Evolutionary conservation across 2,888 invertebrate species (phyloP), one percentile per base, ranked within the genome.

Genomic region (Ethmia dodecea): DNA sequence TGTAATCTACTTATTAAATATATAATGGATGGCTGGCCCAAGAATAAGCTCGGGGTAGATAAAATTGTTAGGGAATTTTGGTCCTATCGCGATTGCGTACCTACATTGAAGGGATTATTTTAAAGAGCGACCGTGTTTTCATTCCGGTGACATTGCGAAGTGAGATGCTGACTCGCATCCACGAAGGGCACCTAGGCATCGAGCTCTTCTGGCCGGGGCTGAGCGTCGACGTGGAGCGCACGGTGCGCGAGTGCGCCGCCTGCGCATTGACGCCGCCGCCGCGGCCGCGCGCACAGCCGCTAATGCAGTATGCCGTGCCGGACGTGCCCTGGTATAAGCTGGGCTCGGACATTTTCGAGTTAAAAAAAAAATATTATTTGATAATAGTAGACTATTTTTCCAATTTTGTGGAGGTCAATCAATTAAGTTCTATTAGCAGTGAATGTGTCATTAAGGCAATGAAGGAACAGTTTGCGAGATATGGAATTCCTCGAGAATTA

Each of bases 101-200:
- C 3, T 40, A 27, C n/a, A 26, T 37, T 9, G 14, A 31, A 5
- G 31, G 10, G 5, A n/a, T 9, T 25, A n/a, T 25, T 25, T 25
- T 10, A 8, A 18, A 25, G 5, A 10, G 10, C 5, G 10, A 25
- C 5, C 5, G 5, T n/a, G 8, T 18, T 8, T n/a, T 25, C 10
- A 5, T 25, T 25, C 51, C 49, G 8, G 10, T 10, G 4, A 5
- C 3, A 0, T 13, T 48, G 15, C 22, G 45, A 1, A n/a, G 5
- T 3, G 34, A 45, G 0, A 49, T n/a, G n/a, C n/a, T n/a, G n/a
- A n/a, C n/a, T n/a, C n/a, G n/a, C n/a, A n/a, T n/a, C n/a, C n/a
- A n/a, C 13, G 43, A 46, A 8, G 49, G 47, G 1, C 52, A 47
- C 26, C 9, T 49, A 5, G 52, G 43, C 33, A 45, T 1, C 44